A percentile compares a stretch with the other conserved stretches of the same genome.
These are phyloP conservation scores for Procavia capensis DNA, from an alignment of 2,113 vertebrate genomes.

Conservation along the genomic window DNA sequence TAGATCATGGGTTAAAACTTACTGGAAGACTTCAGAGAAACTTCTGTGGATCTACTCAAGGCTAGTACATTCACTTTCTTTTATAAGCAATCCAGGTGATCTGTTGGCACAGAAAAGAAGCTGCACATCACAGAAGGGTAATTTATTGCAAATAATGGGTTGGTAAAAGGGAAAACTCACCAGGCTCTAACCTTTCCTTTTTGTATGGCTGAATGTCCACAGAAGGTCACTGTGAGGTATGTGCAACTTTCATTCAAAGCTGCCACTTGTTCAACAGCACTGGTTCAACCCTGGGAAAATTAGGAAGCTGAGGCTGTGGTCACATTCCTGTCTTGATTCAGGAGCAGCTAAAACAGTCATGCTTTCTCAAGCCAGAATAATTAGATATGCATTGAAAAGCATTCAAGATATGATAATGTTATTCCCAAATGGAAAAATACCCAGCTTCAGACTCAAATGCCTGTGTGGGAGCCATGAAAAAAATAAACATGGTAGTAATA, in stretches of 20 bases:
- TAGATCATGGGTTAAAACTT: background rate
- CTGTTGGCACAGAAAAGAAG: background rate
- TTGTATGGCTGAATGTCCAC: background rate
- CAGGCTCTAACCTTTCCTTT: background rate
- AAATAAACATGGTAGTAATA: constrained; percentile 20
- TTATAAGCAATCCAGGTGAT: background rate
- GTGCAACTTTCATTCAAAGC: background rate
- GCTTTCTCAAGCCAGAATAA: background rate
- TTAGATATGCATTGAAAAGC: constrained; percentile 6
- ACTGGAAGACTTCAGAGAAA: background rate
- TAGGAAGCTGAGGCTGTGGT: background rate
- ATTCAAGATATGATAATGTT: constrained; percentile 27
- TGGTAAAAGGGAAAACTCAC: background rate
- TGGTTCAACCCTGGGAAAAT: background rate
- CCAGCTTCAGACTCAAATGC: constrained; percentile 52
- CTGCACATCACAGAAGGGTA: background rate
- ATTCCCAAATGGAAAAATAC: constrained; percentile 66
- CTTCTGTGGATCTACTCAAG: background rate
- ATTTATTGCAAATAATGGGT: background rate
- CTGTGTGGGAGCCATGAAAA: constrained; percentile 51
- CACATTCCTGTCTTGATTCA: background rate
- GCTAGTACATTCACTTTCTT: background rate
- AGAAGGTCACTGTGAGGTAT: background rate
- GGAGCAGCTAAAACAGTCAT: background rate
- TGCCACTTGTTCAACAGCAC: background rate